Evolutionary conservation across 2,888 invertebrate species (phyloP).

Genomic region (Scaptomyza flava): DNA sequence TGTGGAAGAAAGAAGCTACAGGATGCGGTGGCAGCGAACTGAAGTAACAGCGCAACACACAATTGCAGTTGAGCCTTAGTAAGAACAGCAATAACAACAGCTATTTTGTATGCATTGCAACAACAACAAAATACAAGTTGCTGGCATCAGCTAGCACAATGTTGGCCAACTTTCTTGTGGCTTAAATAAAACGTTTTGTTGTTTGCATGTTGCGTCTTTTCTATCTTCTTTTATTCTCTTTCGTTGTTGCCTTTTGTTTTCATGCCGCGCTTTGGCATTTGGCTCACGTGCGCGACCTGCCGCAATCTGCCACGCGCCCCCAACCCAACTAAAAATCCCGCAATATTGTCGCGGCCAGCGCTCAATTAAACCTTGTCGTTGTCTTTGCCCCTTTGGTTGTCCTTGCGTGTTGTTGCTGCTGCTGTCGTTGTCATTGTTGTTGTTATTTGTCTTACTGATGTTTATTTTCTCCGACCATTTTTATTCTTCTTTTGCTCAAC

Average conservation of each 20-base stretch:
- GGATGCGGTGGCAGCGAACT: conserved; percentile 46
- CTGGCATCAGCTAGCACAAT: conserved; percentile 29
- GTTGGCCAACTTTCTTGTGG: conserved; percentile 51
- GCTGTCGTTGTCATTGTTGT: conserved; percentile 30
- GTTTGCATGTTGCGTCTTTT: conserved; percentile 45
- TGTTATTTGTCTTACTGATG: conserved; percentile 33
- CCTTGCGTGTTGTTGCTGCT: conserved; percentile 10
- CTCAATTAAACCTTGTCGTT: conserved; percentile 65
- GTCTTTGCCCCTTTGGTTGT: conserved; percentile 9
- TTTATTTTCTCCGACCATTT: conserved; percentile 26
- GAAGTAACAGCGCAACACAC: conserved; percentile 35
- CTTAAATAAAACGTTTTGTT: conserved; percentile 59
- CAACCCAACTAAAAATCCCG: background rate
- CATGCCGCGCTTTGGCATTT: conserved; percentile 47
- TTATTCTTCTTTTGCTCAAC: conserved; percentile 25
- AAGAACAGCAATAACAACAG: conserved; percentile 23
- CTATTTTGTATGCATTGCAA: conserved; percentile 15
- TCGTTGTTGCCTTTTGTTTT: background rate
- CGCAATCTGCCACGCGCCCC: conserved; percentile 32
- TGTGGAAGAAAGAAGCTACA: conserved; percentile 27
- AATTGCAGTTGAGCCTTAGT: conserved; percentile 36
- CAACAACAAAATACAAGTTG: conserved; percentile 23
- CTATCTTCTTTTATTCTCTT: conserved; percentile 8
- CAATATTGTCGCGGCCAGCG: conserved; percentile 36
- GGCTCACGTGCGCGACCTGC: conserved; percentile 60